Percentiles rank a stretch among this genome's conserved stretches.
These are phyloP conservation scores for Diabrotica balteata DNA, from an alignment of 2,888 invertebrate genomes.

Conservation along the genomic window DNA sequence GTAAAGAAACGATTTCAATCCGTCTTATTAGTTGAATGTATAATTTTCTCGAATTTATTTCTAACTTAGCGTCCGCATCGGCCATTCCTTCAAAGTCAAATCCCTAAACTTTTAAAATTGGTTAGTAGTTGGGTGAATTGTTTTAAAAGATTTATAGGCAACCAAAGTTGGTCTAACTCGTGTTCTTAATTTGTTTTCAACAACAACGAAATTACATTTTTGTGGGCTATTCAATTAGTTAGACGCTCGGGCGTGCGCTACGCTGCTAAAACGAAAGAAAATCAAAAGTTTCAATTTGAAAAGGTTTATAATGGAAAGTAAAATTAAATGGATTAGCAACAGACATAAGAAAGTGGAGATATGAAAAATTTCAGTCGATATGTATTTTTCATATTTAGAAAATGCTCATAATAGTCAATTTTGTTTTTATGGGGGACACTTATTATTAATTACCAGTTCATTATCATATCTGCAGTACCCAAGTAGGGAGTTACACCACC, in stretches of 20 bases:
- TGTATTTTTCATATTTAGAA: too few relatives aligned
- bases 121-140: conserved; percentile 25
- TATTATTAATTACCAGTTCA: too few relatives aligned
- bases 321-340: too few relatives aligned
- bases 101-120: conserved; percentile 26
- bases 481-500: too few relatives aligned
- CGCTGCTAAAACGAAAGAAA: background rate
- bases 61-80: conserved; percentile 3
- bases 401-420: too few relatives aligned
- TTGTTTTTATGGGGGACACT: too few relatives aligned
- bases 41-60: conserved; percentile 10
- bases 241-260: background rate
- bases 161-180: conserved; percentile 15
- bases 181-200: conserved; percentile 27
- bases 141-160: conserved; percentile 30
- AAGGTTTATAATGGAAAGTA: too few relatives aligned
- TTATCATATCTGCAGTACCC: too few relatives aligned
- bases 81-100: conserved; percentile 2
- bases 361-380: too few relatives aligned
- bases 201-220: conserved; percentile 27
- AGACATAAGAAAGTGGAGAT: too few relatives aligned
- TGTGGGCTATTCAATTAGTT: conserved; percentile 21
- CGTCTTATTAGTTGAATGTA: background rate
- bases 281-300: too few relatives aligned
- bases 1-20: too few relatives aligned